Evolutionary conservation across 2,888 invertebrate genomes (phyloP).

Genomic region (Empis livida): DNA sequence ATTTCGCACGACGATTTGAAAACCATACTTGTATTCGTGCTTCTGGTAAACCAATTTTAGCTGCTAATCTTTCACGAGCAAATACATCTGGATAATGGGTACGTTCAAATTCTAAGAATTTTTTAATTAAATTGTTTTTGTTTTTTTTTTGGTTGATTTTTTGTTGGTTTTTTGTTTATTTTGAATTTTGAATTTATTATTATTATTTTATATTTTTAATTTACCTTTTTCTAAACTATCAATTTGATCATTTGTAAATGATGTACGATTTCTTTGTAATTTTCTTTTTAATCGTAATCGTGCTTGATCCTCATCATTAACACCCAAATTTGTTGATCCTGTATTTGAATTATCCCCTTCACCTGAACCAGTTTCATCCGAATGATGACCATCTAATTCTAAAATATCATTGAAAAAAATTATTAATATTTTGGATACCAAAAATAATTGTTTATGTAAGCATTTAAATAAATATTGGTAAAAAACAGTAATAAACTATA

Average conservation of each 20-base stretch:
- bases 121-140: neutral
- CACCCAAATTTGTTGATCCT: conserved; percentile 65
- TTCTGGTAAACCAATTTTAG: conserved; percentile 96
- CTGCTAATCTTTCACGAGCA: conserved; percentile 87
- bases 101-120: conserved; percentile 68
- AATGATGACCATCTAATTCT: conserved; percentile 40
- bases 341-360: conserved; percentile 69
- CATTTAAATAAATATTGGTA: too few species aligned
- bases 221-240: conserved; percentile 97
- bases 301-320: conserved; percentile 71
- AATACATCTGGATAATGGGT: conserved; percentile 97
- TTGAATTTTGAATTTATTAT: neutral
- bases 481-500: too few species aligned
- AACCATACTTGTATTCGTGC: conserved; percentile 88
- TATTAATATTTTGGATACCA: too few species aligned
- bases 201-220: conserved; percentile 14
- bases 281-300: conserved; percentile 88
- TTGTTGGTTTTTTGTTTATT: too few species aligned
- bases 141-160: too few species aligned
- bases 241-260: conserved; percentile 97
- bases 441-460: too few species aligned
- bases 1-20: conserved; percentile 89
- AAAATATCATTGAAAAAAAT: too few species aligned
- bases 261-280: conserved; percentile 92
- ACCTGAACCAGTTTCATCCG: conserved; percentile 78